These are phyloP conservation scores for Gryon sp. DNA, from an alignment of 1,140 invertebrate species.

Conservation along the genomic window DNA sequence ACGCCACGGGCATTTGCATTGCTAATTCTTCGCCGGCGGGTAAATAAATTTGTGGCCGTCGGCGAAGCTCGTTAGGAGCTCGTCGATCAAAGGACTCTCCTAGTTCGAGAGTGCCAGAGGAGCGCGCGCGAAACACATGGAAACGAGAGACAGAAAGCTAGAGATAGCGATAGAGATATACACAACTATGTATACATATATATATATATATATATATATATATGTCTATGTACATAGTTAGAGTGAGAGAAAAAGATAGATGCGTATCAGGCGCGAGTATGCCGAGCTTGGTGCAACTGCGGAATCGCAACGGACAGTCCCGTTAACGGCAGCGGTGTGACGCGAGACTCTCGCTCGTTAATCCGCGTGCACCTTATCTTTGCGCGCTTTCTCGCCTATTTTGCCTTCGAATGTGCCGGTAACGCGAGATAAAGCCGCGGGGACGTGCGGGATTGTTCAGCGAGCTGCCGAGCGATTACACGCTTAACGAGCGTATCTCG, in stretches of 20 bases:
- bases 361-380: constrained; percentile 56
- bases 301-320: constrained; percentile 54
- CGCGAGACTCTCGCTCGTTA: constrained; percentile 59
- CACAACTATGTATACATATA: too few relatives aligned
- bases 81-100: constrained; percentile 57
- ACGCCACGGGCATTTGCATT: constrained; percentile 40
- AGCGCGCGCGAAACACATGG: too few relatives aligned
- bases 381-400: constrained; percentile 47
- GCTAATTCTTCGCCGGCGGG: constrained; percentile 38
- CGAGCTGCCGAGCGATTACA: constrained; percentile 45
- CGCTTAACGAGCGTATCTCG: constrained; percentile 54
- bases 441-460: constrained; percentile 26
- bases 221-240: too few relatives aligned
- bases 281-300: too few relatives aligned
- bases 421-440: constrained; percentile 35
- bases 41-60: constrained; percentile 33
- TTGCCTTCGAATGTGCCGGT: constrained; percentile 44
- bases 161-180: too few relatives aligned
- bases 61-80: constrained; percentile 56
- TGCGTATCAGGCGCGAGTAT: constrained; percentile 41
- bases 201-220: too few relatives aligned
- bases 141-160: too few relatives aligned
- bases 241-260: too few relatives aligned
- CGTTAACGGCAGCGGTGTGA: constrained; percentile 42
- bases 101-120: background rate